phyloP scores from a whole-genome alignment of 2,888 invertebrate species.

The Himalopsyche anomala region DNA sequence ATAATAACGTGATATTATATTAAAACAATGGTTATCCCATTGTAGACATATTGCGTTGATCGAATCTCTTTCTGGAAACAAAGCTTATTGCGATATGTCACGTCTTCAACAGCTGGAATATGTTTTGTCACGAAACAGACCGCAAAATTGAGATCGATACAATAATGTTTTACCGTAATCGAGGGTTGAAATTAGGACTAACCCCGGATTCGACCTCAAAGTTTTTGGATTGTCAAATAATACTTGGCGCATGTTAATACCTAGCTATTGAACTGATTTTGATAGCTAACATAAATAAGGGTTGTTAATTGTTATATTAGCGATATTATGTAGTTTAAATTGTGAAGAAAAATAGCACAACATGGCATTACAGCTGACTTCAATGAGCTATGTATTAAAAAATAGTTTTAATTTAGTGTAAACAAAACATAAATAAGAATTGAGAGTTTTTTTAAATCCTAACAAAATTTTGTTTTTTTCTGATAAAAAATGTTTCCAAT shows the following conservation, averaged over 20 bases:
- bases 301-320: too few relatives aligned
- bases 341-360: too few relatives aligned
- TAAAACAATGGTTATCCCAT: background rate
- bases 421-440: too few relatives aligned
- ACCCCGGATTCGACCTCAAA: conserved; percentile 17
- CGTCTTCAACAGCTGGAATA: conserved; percentile 7
- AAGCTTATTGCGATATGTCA: conserved; percentile 7
- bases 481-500: too few relatives aligned
- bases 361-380: too few relatives aligned
- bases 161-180: conserved; percentile 19
- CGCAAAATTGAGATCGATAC: conserved; percentile 37
- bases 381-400: too few relatives aligned
- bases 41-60: background rate
- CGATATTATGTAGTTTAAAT: too few relatives aligned
- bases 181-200: conserved; percentile 6
- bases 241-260: background rate
- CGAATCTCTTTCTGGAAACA: conserved; percentile 20
- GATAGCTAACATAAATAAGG: too few relatives aligned
- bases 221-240: conserved; percentile 7
- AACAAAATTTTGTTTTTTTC: too few relatives aligned
- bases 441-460: too few relatives aligned
- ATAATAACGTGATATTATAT: background rate
- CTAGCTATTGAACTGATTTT: background rate
- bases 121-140: conserved; percentile 31
- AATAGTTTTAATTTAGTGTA: too few relatives aligned